These are phyloP conservation scores for Drosophila dunni DNA, from an alignment of 1,140 invertebrate genomes.

Conservation along the genomic window DNA sequence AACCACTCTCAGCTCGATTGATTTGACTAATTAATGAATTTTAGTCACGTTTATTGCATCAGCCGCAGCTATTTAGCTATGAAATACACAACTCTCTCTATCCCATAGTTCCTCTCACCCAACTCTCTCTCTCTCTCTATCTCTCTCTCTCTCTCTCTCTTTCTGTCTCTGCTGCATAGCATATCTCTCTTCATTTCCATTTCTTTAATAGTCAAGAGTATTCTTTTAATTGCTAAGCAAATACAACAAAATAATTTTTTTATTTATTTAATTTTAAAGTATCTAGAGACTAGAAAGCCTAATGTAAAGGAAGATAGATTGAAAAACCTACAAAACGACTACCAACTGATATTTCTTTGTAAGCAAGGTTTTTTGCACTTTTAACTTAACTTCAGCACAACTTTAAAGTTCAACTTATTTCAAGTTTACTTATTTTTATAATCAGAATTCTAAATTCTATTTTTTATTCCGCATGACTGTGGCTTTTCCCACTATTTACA, in stretches of 20 bases:
- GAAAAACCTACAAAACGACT: no score
- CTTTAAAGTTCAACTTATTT: no score
- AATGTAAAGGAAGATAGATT: no score
- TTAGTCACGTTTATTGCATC: slow-evolving; percentile 34
- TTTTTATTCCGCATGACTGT: no score
- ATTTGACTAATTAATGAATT: slow-evolving; percentile 26
- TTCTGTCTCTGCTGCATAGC: background rate
- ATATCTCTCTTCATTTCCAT: background rate
- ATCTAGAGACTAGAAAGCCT: no score
- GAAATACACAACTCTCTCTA: background rate
- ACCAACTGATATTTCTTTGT: no score
- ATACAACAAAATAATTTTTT: no score
- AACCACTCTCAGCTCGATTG: slow-evolving; percentile 6
- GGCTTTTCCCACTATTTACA: background rate
- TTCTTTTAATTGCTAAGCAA: slow-evolving; percentile 34
- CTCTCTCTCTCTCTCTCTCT: background rate
- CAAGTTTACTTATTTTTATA: no score
- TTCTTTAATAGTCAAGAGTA: background rate
- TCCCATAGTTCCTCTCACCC: background rate
- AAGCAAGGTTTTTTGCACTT: no score
- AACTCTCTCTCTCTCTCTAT: background rate
- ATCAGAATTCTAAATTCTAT: no score
- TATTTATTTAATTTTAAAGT: no score
- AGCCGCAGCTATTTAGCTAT: slow-evolving; percentile 25
- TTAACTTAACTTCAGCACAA: no score